Evolutionary conservation across 2,113 vertebrate species (phyloP).

Genomic region (Ranitomeya variabilis): DNA sequence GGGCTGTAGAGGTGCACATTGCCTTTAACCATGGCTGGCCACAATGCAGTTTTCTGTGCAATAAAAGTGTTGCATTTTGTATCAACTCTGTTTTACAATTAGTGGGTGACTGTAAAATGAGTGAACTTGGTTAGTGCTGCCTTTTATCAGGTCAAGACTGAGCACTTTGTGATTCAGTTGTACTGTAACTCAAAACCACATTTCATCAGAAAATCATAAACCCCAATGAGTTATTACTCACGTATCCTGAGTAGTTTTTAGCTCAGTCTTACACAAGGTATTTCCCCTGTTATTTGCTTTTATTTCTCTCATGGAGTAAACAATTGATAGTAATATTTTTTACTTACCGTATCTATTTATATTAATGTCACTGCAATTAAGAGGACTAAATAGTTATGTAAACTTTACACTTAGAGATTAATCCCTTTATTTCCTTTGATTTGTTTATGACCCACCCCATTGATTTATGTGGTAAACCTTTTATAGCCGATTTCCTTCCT

Average conservation of each 20-base stretch:
- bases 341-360: background rate
- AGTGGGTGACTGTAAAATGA: background rate
- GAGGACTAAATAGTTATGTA: too few relatives aligned
- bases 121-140: background rate
- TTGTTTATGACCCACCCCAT: slow-evolving; percentile 6
- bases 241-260: background rate
- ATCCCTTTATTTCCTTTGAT: background rate
- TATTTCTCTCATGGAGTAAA: slow-evolving; percentile 9
- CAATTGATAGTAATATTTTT: background rate
- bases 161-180: background rate
- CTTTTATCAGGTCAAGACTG: background rate
- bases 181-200: background rate
- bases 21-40: too few relatives aligned
- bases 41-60: too few relatives aligned
- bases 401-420: background rate
- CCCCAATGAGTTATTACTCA: slow-evolving; percentile 31
- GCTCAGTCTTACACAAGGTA: slow-evolving; percentile 12
- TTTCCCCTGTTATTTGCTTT: slow-evolving; percentile 23
- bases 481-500: slow-evolving; percentile 24
- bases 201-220: slow-evolving; percentile 1
- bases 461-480: slow-evolving; percentile 30
- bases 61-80: too few relatives aligned
- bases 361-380: background rate
- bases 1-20: too few relatives aligned
- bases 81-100: too few relatives aligned